These are phyloP conservation scores for Phymastichus coffea DNA, from an alignment of 1,140 invertebrate genomes.

Conservation along the genomic window DNA sequence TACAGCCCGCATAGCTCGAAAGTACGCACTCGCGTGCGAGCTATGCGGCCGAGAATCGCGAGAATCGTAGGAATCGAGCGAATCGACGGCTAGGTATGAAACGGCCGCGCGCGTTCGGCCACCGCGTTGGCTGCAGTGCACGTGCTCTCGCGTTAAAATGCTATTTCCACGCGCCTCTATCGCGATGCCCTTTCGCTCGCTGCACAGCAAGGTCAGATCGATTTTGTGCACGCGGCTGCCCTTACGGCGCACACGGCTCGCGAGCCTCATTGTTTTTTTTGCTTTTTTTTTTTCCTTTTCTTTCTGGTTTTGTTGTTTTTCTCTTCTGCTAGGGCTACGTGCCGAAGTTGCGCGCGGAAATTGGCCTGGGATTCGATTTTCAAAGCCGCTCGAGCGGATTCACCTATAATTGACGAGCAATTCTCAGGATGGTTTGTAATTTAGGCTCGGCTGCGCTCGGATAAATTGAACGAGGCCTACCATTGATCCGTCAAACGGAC, in stretches of 20 bases:
- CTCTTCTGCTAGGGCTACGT: neutral
- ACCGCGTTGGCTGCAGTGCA: too few relatives aligned
- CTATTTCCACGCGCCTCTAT: constrained; percentile 8
- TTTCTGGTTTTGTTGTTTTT: neutral
- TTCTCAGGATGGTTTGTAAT: too few relatives aligned
- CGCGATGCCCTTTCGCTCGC: constrained; percentile 1
- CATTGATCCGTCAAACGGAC: too few relatives aligned
- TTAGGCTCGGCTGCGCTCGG: too few relatives aligned
- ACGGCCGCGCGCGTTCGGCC: neutral
- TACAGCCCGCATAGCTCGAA: neutral
- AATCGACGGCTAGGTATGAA: too few relatives aligned
- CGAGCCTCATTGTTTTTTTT: too few relatives aligned
- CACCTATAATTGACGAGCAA: too few relatives aligned
- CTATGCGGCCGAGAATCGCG: neutral
- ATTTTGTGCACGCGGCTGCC: neutral
- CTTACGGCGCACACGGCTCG: neutral
- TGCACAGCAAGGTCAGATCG: constrained; percentile 25
- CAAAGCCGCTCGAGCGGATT: too few relatives aligned
- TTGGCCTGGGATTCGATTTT: too few relatives aligned
- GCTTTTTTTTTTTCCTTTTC: neutral
- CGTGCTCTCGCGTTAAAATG: neutral
- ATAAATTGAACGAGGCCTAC: too few relatives aligned
- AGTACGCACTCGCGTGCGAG: neutral
- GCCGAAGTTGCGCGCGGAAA: neutral
- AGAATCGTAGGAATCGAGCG: too few relatives aligned